These are phyloP conservation scores for Brenthis hecate DNA, from an alignment of 2,888 invertebrate genomes.

Conservation along the genomic window DNA sequence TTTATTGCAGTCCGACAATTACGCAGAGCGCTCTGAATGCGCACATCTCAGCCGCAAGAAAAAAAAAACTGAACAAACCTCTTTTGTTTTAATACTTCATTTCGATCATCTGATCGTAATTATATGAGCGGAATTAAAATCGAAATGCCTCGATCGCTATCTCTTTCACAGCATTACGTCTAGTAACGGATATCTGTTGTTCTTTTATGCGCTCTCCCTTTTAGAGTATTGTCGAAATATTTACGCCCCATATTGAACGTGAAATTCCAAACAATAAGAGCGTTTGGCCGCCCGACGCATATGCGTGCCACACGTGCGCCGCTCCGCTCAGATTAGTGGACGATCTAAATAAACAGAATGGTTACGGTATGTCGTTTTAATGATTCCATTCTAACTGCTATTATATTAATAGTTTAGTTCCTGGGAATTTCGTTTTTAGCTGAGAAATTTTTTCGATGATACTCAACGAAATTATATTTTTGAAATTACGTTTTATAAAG, in stretches of 20 bases:
- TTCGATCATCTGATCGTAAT: slow-evolving; percentile 31
- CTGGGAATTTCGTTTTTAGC: background rate
- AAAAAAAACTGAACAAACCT: slow-evolving; percentile 34
- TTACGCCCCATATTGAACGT: slow-evolving; percentile 77
- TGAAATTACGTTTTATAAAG: background rate
- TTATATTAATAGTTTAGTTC: background rate
- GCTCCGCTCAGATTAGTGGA: slow-evolving; percentile 54
- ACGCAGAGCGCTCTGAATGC: slow-evolving; percentile 40
- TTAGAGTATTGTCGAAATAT: slow-evolving; percentile 78
- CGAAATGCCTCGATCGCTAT: slow-evolving; percentile 43
- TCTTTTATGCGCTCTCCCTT: slow-evolving; percentile 69
- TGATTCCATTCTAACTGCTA: slow-evolving; percentile 10
- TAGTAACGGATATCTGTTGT: slow-evolving; percentile 60
- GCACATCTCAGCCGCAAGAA: slow-evolving; percentile 49
- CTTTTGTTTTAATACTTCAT: slow-evolving; percentile 40
- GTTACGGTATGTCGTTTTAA: slow-evolving; percentile 50
- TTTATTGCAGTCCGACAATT: slow-evolving; percentile 62
- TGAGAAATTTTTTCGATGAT: background rate
- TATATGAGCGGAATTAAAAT: slow-evolving; percentile 25
- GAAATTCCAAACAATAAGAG: slow-evolving; percentile 77
- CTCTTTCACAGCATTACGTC: slow-evolving; percentile 42
- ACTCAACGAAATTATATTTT: background rate
- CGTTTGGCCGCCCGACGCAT: slow-evolving; percentile 54
- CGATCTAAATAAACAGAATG: slow-evolving; percentile 59
- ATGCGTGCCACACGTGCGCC: slow-evolving; percentile 71